phyloP scores from a whole-genome alignment of 1,140 invertebrate genomes.

The Cotesia chilonis region DNA sequence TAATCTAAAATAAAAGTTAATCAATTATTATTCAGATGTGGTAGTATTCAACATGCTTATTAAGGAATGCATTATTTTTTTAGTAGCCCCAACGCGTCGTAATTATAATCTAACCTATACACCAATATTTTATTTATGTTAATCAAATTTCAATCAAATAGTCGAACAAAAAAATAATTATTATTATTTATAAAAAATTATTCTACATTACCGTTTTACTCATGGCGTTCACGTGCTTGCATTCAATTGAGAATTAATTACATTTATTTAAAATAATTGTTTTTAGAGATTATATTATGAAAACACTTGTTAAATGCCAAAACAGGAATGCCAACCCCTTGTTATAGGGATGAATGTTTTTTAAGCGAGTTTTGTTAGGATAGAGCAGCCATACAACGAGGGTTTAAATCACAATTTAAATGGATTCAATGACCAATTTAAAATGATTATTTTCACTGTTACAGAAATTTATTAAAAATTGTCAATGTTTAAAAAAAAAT shows the following conservation, averaged over 20 bases:
- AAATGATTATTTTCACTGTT: too few relatives aligned
- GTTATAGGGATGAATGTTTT: not conserved
- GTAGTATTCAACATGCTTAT: too few relatives aligned
- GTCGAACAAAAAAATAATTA: constrained; percentile 7
- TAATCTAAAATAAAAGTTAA: constrained; percentile 41
- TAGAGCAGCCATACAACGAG: not conserved
- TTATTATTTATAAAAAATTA: not conserved
- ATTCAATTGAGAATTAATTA: not conserved
- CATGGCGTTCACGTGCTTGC: not conserved
- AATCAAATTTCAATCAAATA: not conserved
- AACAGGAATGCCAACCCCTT: not conserved
- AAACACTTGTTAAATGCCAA: not conserved
- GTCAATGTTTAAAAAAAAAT: too few relatives aligned
- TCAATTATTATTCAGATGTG: constrained; percentile 32
- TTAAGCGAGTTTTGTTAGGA: not conserved
- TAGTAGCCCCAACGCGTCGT: too few relatives aligned
- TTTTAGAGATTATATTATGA: not conserved
- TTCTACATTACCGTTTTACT: constrained; percentile 5
- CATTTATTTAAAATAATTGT: not conserved
- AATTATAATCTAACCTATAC: too few relatives aligned
- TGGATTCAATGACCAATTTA: too few relatives aligned
- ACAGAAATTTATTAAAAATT: too few relatives aligned
- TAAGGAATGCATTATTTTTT: not conserved
- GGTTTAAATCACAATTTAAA: too few relatives aligned
- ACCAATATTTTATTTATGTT: too few relatives aligned